phyloP scores from a whole-genome alignment of 2,113 vertebrate species.

The Pogona vitticeps region DNA sequence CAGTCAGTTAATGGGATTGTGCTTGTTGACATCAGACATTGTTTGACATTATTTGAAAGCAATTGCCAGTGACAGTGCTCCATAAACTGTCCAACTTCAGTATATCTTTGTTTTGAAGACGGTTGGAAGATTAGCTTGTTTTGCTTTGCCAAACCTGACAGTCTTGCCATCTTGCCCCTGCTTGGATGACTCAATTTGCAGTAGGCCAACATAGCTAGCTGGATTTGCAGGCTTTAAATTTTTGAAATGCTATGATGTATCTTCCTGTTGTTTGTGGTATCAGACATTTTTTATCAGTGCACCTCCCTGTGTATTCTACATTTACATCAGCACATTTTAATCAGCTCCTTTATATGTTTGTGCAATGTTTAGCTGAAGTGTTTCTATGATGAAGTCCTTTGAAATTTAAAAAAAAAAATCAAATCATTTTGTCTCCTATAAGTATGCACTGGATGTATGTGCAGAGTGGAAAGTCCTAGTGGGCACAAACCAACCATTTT shows the following conservation, averaged over 20 bases:
- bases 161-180: neutral
- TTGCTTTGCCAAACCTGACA: neutral
- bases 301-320: neutral
- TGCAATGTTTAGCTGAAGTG: neutral
- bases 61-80: neutral
- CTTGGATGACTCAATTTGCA: no score
- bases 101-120: neutral
- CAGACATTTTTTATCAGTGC: neutral
- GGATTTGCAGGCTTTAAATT: neutral
- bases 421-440: no score
- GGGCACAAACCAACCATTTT: neutral
- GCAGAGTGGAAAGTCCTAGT: no score
- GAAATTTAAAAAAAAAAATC: conserved; percentile 12
- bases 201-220: neutral
- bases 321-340: neutral
- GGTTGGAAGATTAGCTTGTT: neutral
- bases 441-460: no score
- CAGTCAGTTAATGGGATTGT: no score
- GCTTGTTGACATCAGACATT: no score
- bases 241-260: neutral
- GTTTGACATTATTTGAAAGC: neutral
- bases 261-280: neutral
- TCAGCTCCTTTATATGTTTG: neutral
- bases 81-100: no score
- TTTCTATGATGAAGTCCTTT: neutral